Evolutionary conservation across 1,140 invertebrate species (phyloP), one percentile per base, ranked within the genome.

Genomic region (Drosophila cardini): DNA sequence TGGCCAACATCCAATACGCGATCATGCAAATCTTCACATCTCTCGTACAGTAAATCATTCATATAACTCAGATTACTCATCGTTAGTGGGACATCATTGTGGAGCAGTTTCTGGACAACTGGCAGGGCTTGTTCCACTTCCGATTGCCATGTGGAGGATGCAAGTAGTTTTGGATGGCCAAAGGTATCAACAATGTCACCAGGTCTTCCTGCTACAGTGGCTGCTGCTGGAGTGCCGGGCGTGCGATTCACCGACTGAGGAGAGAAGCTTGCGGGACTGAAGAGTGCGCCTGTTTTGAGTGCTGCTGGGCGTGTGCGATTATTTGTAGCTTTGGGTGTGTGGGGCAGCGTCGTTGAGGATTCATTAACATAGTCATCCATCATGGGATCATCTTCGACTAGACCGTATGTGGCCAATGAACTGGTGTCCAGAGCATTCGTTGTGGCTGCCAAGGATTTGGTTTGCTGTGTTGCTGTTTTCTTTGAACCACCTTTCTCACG

Each of bases 171-270:
- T n/a, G 85, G 84, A 46, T 89, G 76, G 0, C 84, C 84, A 9
- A 89, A 89, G 1, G 85, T 55, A 34, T 90, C 85, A 0, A 89
- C 85, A 26, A 73, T 69, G 13, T 89, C 84, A 9, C 80, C 85
- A 0, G 84, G 80, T 8, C 55, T 48, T 13, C 84, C 84, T 0
- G 40, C 2, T 0, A 58, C 30, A 9, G 21, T 56, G 2, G 43
- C n/a, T 18, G 42, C 32, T 6, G 57, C 45, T 7, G 71, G 46
- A 5, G 43, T 30, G 50, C 8, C 43, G 9, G 64, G 42, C n/a
- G 63, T 64, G 2, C 34, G 52, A 0, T 78, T 84, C 0, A 77
- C 73, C 0, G 80, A 80, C 32, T 90, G 77, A 2, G 85, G 85
- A 2, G 77, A 68, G 36, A 72, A 89, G 55, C 80, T 89, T 32